Conservation (phyloP, 2,888 invertebrate genomes). For the Lepidochitona cinerea region DNA sequence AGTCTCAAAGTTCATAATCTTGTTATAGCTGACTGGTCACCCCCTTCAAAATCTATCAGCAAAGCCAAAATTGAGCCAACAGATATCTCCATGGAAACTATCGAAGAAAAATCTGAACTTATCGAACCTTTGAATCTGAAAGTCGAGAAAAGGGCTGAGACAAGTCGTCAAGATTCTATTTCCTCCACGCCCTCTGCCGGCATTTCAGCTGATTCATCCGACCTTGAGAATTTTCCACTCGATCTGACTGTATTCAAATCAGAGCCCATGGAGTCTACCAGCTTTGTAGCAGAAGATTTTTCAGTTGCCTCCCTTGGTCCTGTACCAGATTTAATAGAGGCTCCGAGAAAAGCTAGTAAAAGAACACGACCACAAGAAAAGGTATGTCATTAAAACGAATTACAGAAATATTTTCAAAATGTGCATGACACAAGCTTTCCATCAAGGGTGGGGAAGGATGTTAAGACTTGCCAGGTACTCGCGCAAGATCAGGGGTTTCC, state of each 20-base stretch:
- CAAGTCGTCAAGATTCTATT: background rate
- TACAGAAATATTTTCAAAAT: background rate
- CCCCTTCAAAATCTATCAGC: background rate
- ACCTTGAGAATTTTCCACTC: background rate
- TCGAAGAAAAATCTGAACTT: background rate
- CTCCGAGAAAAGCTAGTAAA: background rate
- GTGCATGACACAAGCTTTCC: background rate
- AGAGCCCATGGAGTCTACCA: background rate
- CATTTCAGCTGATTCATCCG: background rate
- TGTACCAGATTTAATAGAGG: background rate
- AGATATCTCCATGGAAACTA: background rate
- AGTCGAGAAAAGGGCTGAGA: background rate
- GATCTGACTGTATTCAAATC: background rate
- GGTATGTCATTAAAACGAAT: background rate
- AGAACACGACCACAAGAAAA: background rate
- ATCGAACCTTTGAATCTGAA: background rate
- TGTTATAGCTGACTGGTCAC: background rate
- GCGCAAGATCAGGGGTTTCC: too few relatives aligned
- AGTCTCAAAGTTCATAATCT: background rate
- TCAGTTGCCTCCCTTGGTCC: background rate
- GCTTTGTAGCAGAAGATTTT: background rate
- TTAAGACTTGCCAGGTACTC: too few relatives aligned
- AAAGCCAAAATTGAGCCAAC: background rate
- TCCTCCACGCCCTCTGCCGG: background rate
- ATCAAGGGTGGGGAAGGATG: too few relatives aligned